These are phyloP conservation scores for Corydoras sp. DNA, from an alignment of 2,113 vertebrate species.

Conservation along the genomic window DNA sequence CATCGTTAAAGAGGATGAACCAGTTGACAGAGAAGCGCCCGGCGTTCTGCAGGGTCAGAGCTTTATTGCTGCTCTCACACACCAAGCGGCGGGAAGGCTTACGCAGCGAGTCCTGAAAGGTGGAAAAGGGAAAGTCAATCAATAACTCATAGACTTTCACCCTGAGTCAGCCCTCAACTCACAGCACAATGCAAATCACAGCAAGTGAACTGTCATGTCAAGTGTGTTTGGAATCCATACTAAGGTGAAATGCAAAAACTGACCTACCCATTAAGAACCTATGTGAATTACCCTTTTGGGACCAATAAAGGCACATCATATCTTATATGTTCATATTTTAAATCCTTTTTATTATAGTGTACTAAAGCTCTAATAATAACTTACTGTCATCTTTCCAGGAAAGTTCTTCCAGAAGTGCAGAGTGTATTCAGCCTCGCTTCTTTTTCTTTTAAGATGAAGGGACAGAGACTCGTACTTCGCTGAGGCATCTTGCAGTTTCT, in stretches of 20 bases:
- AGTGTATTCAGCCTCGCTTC: slow-evolving; percentile 87
- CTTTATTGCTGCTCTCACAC: slow-evolving; percentile 94
- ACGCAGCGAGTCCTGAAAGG: slow-evolving; percentile 81
- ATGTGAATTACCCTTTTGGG: too few species aligned
- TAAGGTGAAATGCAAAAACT: too few species aligned
- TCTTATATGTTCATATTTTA: too few species aligned
- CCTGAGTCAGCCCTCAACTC: neutral
- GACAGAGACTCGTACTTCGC: slow-evolving; percentile 79
- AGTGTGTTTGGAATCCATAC: too few species aligned
- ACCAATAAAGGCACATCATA: too few species aligned
- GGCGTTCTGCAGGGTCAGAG: slow-evolving; percentile 83
- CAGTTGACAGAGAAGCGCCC: slow-evolving; percentile 96
- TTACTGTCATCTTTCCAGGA: slow-evolving; percentile 97
- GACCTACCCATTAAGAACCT: too few species aligned
- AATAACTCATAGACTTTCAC: neutral
- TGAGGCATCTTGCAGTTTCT: slow-evolving; percentile 82
- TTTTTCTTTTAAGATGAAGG: slow-evolving; percentile 79
- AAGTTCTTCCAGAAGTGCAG: slow-evolving; percentile 95
- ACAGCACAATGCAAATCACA: neutral
- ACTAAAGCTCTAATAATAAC: neutral
- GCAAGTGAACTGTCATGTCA: too few species aligned
- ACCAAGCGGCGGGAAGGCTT: slow-evolving; percentile 86
- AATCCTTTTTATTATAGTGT: too few species aligned
- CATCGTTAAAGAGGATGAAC: slow-evolving; percentile 98
- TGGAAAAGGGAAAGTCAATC: neutral